phyloP scores from a whole-genome alignment of 2,888 invertebrate species.

The Drosophila anceps region DNA sequence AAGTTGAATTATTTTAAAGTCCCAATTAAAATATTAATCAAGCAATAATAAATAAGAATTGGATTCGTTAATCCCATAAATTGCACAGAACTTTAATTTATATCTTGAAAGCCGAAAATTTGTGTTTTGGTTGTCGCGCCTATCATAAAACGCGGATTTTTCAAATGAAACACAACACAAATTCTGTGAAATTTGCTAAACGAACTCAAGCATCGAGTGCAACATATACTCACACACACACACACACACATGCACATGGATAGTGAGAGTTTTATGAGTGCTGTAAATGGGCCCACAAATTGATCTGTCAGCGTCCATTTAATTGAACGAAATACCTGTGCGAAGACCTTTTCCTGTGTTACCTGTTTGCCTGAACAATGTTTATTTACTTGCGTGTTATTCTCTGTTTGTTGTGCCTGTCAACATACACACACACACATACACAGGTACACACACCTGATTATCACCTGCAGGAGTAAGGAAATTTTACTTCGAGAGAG shows the following conservation, averaged over 20 bases:
- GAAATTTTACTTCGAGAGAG: slow-evolving; percentile 33
- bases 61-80: slow-evolving; percentile 26
- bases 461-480: slow-evolving; percentile 70
- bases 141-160: slow-evolving; percentile 68
- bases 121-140: slow-evolving; percentile 68
- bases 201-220: slow-evolving; percentile 44
- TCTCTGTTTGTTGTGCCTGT: slow-evolving; percentile 32
- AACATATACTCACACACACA: slow-evolving; percentile 30
- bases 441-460: slow-evolving; percentile 74
- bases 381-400: slow-evolving; percentile 46
- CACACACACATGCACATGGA: slow-evolving; percentile 2
- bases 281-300: slow-evolving; percentile 58
- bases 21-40: background rate
- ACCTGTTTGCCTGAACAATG: slow-evolving; percentile 51
- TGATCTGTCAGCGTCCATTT: slow-evolving; percentile 77
- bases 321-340: slow-evolving; percentile 36
- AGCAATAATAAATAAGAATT: background rate
- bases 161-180: slow-evolving; percentile 49
- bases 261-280: slow-evolving; percentile 34
- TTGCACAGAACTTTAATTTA: slow-evolving; percentile 1
- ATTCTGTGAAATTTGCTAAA: slow-evolving; percentile 57
- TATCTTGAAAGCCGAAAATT: slow-evolving; percentile 5
- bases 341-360: slow-evolving; percentile 35
- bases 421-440: slow-evolving; percentile 14
- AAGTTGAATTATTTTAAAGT: background rate